phyloP scores from a whole-genome alignment of 2,797 vertebrate genomes.

The Syngnathus acus region DNA sequence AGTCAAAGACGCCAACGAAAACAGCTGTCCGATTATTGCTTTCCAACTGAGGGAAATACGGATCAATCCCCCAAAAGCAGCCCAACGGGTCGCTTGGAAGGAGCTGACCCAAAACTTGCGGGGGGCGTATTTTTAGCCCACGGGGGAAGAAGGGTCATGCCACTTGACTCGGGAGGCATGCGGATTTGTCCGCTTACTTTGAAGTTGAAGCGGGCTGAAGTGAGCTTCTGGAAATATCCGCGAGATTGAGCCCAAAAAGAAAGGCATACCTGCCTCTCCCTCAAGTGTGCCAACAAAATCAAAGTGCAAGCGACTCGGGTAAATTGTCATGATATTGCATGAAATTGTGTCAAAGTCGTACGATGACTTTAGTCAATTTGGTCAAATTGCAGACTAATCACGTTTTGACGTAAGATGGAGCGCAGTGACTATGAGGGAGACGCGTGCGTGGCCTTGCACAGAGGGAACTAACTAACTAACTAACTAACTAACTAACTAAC shows the following conservation, averaged over 20 bases:
- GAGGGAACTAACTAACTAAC: no score
- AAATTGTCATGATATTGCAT: background rate
- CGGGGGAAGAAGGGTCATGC: background rate
- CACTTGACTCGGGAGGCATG: background rate
- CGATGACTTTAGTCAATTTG: background rate
- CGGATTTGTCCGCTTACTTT: background rate
- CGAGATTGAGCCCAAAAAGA: background rate
- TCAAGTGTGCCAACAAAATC: background rate
- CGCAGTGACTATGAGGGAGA: background rate
- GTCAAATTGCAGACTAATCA: background rate
- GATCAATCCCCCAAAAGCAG: no score
- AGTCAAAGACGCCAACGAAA: background rate
- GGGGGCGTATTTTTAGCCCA: background rate
- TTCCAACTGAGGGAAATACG: background rate
- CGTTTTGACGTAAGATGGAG: background rate
- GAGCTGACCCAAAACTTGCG: background rate
- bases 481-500: no score
- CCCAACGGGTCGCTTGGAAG: background rate
- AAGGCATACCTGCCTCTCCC: background rate
- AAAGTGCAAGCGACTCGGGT: background rate
- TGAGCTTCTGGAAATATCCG: background rate
- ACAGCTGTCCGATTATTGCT: background rate
- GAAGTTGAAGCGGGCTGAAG: background rate
- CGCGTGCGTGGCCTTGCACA: no score
- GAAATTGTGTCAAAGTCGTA: background rate